Evolutionary conservation across 2,113 vertebrate genomes (phyloP).

Genomic region (Sporophila hypoxantha): DNA sequence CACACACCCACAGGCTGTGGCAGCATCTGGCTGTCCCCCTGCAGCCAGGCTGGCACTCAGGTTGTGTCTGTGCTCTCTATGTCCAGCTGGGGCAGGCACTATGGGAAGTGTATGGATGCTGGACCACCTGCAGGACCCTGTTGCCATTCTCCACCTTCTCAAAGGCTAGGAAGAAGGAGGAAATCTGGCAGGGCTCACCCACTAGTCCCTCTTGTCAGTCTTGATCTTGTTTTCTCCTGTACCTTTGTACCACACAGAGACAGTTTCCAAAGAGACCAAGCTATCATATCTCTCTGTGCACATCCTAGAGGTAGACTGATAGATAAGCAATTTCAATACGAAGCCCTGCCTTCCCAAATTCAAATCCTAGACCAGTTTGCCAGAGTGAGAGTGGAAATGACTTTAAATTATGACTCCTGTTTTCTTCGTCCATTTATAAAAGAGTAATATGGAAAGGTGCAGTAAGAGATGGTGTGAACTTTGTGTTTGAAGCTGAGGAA

Average conservation of each 20-base stretch:
- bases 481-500: neutral
- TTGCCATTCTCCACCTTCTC: neutral
- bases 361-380: neutral
- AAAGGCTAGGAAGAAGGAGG: neutral
- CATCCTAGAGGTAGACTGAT: neutral
- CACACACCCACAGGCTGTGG: rapidly evolving
- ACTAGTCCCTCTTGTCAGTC: neutral
- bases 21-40: neutral
- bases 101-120: rapidly evolving
- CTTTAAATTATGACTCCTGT: neutral
- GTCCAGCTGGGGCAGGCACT: rapidly evolving
- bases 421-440: neutral
- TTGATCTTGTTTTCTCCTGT: neutral
- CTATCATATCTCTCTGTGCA: neutral
- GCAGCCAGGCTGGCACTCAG: neutral
- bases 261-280: neutral
- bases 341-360: neutral
- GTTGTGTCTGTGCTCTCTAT: neutral
- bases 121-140: too few species aligned
- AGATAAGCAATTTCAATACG: neutral
- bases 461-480: neutral
- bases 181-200: neutral
- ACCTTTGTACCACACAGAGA: neutral
- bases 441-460: neutral
- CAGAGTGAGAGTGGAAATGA: neutral